A percentile compares a stretch with the other conserved stretches of the same genome.
phyloP scores from a whole-genome alignment of 2,113 vertebrate genomes.

The Mionectes macconnelli region DNA sequence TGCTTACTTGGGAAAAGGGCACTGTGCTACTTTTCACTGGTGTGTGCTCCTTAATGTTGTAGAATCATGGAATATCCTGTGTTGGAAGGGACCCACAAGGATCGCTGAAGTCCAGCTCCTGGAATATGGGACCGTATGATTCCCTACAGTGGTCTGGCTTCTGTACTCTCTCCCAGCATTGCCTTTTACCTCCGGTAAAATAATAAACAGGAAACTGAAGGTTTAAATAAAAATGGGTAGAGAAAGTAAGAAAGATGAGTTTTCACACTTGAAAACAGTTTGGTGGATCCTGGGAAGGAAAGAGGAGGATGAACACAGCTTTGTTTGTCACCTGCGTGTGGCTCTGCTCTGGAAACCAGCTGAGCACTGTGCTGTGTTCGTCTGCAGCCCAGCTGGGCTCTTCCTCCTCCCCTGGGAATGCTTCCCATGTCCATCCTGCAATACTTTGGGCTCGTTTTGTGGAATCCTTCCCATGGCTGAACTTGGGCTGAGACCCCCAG shows the following conservation, averaged over 20 bases:
- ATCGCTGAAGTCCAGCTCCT: fast-evolving
- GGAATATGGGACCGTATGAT: not conserved
- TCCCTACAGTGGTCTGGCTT: not conserved
- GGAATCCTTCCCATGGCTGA: not conserved
- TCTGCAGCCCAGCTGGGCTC: not conserved
- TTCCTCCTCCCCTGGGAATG: not conserved
- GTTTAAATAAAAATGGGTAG: not conserved
- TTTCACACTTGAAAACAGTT: not conserved
- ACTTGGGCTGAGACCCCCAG: not conserved
- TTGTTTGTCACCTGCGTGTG: not conserved
- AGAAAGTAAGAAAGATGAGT: not conserved
- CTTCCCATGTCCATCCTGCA: fast-evolving
- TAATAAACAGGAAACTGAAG: not conserved
- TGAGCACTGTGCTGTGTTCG: not conserved
- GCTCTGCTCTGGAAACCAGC: not conserved
- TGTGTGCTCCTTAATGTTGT: not conserved
- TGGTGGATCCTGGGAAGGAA: not conserved
- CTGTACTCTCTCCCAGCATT: not conserved
- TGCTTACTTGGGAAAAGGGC: not conserved
- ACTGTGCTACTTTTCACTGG: not conserved
- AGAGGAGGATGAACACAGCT: not conserved
- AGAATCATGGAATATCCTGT: not conserved
- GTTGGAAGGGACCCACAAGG: not conserved
- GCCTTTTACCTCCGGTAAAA: not conserved
- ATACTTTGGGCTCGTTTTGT: not conserved